Percentiles rank a stretch among this genome's conserved stretches.
phyloP scores from a whole-genome alignment of 1,140 invertebrate species.

The Monochamus saltuarius region DNA sequence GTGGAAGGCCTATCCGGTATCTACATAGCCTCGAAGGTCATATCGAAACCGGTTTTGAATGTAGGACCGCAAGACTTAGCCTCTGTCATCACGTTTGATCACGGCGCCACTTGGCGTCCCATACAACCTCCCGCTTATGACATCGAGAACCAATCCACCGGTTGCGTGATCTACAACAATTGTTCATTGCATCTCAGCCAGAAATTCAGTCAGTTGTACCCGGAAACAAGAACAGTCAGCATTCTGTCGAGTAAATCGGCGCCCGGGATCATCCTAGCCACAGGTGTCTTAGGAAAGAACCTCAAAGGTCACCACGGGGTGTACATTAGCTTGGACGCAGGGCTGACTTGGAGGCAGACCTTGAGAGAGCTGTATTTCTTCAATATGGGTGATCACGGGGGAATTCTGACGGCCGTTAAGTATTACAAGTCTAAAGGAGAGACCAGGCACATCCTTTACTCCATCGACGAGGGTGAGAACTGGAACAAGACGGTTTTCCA shows the following conservation, averaged over 20 bases:
- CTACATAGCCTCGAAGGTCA: slow-evolving; percentile 84
- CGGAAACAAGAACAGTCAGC: slow-evolving; percentile 72
- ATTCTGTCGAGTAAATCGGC: slow-evolving; percentile 86
- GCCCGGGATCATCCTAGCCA: slow-evolving; percentile 84
- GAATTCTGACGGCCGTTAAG: slow-evolving; percentile 80
- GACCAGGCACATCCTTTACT: slow-evolving; percentile 79
- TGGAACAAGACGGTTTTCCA: slow-evolving; percentile 74
- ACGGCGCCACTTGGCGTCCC: slow-evolving; percentile 77
- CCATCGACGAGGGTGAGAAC: slow-evolving; percentile 80
- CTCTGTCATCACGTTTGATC: slow-evolving; percentile 85
- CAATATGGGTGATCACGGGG: slow-evolving; percentile 89
- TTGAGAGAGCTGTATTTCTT: slow-evolving; percentile 84
- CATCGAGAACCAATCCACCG: slow-evolving; percentile 63
- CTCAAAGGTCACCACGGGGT: slow-evolving; percentile 70
- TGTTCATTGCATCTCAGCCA: slow-evolving; percentile 87
- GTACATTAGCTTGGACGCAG: slow-evolving; percentile 82
- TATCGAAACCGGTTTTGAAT: slow-evolving; percentile 53
- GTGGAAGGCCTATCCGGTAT: slow-evolving; percentile 84
- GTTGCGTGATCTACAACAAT: slow-evolving; percentile 62
- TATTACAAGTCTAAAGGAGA: slow-evolving; percentile 73
- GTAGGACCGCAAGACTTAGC: slow-evolving; percentile 73
- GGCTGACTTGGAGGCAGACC: slow-evolving; percentile 76
- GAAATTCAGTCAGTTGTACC: slow-evolving; percentile 80
- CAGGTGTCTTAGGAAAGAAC: slow-evolving; percentile 70
- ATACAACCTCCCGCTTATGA: slow-evolving; percentile 69